These are phyloP conservation scores for Rotaria socialis DNA, from an alignment of 2,888 invertebrate species.

Conservation along the genomic window DNA sequence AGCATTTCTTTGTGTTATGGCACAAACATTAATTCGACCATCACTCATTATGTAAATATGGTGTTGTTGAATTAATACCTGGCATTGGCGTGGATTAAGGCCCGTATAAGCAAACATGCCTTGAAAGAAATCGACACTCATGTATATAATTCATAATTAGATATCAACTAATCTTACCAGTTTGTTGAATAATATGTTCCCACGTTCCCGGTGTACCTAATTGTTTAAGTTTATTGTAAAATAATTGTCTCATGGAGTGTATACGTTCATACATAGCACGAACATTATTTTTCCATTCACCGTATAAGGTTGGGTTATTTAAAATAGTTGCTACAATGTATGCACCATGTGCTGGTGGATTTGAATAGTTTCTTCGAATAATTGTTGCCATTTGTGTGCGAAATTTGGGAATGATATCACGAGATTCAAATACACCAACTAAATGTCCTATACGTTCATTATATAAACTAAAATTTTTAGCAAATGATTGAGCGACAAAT, in stretches of 20 bases:
- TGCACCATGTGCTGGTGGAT: constrained; percentile 92
- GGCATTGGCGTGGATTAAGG: background rate
- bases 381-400: constrained; percentile 76
- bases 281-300: constrained; percentile 82
- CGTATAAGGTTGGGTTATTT: constrained; percentile 69
- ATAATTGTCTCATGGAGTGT: constrained; percentile 73
- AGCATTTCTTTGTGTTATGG: background rate
- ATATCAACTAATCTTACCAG: background rate
- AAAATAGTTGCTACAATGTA: constrained; percentile 80
- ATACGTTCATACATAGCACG: constrained; percentile 82
- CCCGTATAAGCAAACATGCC: background rate
- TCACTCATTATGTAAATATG: background rate
- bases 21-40: background rate
- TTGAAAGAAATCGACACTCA: background rate
- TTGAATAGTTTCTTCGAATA: constrained; percentile 86
- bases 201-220: constrained; percentile 81
- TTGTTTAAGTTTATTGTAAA: constrained; percentile 53
- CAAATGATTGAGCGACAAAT: constrained; percentile 89
- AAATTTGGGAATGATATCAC: constrained; percentile 65
- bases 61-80: background rate
- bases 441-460: constrained; percentile 93
- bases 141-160: background rate
- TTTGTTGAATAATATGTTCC: constrained; percentile 78
- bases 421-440: constrained; percentile 69
- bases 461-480: constrained; percentile 98